phyloP scores from a whole-genome alignment of 37 sponge, comb jelly and placozoan genomes.

The Halichondria panicea region DNA sequence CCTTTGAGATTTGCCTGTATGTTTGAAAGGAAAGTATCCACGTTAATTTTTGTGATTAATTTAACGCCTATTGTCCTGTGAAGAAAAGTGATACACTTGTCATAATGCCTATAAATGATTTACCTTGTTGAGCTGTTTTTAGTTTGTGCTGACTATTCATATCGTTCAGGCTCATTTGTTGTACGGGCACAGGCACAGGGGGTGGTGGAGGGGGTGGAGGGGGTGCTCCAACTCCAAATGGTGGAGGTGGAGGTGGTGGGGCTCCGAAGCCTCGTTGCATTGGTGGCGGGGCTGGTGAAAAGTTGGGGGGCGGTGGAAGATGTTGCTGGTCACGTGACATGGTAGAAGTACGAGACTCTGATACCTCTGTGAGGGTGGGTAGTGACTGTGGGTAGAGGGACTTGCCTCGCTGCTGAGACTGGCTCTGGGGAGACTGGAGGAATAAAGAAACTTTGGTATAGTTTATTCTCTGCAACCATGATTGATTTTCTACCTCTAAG shows the following conservation, averaged over 20 bases:
- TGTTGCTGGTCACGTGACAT: conserved; percentile 2
- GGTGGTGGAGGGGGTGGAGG: conserved; percentile 78
- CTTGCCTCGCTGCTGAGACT: background rate
- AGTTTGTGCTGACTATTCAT: conserved; percentile 47
- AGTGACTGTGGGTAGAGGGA: conserved; percentile 28
- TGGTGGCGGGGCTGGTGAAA: conserved; percentile 21
- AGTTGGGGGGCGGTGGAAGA: conserved; percentile 20
- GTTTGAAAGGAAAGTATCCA: too few relatives aligned
- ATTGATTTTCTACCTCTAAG: background rate
- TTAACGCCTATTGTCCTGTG: background rate
- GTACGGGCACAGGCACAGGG: conserved; percentile 20
- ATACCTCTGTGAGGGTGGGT: conserved; percentile 17
- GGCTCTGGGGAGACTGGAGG: conserved; percentile 16
- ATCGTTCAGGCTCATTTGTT: conserved; percentile 16
- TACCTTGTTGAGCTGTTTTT: conserved; percentile 23
- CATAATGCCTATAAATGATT: background rate
- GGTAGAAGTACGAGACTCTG: conserved; percentile 33
- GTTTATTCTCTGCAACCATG: background rate
- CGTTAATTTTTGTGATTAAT: background rate
- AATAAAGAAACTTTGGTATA: background rate
- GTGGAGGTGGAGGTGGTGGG: conserved; percentile 62
- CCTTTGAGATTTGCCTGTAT: background rate
- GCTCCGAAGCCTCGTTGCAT: background rate
- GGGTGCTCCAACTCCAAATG: conserved; percentile 10
- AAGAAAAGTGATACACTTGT: background rate